Evolutionary conservation across 2,888 invertebrate genomes (phyloP), one percentile per base, ranked within the genome.

Genomic region (Anthrax anthrax): DNA sequence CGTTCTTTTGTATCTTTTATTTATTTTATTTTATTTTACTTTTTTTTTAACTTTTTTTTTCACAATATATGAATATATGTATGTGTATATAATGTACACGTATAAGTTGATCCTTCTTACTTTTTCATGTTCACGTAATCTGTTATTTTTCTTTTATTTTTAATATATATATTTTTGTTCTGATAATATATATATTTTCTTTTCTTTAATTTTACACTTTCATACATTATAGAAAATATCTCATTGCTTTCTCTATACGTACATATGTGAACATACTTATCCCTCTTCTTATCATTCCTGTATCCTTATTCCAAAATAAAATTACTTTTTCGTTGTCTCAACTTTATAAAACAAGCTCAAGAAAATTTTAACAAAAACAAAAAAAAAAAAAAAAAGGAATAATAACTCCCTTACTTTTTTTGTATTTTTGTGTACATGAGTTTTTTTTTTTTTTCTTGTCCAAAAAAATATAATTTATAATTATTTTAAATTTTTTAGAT

Each of bases 41-140:
- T 14, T 34, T 12, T n/a, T n/a, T n/a, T 9, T 34, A 12, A 8
- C 3, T 14, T 34, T 34, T 34, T 14, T 34, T 14, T 34, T 12
- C 13, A 9, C 23, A 8, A 23, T 23, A 23, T 23, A 23, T 23
- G 23, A 6, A 23, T 23, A 23, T 8, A 8, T 23, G 8, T 23
- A 23, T 6, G 23, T 23, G 8, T 23, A 23, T 23, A 6, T 23
- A 8, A 29, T 12, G 12, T 32, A 32, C 29, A 32, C 12, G 37
- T 27, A 16, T 46, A 41, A 37, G 37, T 37, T 46, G 46, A 46
- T 46, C 46, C 46, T 46, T 46, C 46, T 46, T 46, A 46, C 41
- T 46, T 46, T 46, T 46, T 42, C 46, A 17, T 46, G 46, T 46
- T 41, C 46, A 46, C 46, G 46, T 46, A 41, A 32, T 32, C 29